Conservation (phyloP, 2,888 invertebrate genomes). For the Gastracanthus pulcherrimus region DNA sequence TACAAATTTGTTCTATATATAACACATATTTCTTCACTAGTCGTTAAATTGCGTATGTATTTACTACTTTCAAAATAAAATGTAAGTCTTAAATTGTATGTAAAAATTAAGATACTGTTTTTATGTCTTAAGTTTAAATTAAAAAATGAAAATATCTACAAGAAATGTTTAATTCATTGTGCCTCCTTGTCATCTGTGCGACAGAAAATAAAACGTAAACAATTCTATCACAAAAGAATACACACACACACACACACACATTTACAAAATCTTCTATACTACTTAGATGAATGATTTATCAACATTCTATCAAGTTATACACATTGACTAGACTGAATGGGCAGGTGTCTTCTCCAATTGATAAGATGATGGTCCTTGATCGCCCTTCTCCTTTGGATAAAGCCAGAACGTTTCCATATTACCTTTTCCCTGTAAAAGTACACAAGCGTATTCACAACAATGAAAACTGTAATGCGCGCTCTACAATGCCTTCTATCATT, state of each 20-base stretch:
- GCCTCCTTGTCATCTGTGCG: too few species aligned
- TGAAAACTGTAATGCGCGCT: background rate
- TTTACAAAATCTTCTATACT: too few species aligned
- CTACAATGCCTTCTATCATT: too few species aligned
- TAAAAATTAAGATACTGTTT: too few species aligned
- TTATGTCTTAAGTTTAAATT: too few species aligned
- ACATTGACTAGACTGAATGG: constrained; percentile 45
- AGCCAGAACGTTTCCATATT: constrained; percentile 93
- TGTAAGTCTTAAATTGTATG: too few species aligned
- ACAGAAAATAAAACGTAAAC: too few species aligned
- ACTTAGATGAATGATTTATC: background rate
- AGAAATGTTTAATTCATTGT: too few species aligned
- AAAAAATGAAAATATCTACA: too few species aligned
- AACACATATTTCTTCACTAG: background rate
- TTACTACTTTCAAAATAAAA: background rate
- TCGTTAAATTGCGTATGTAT: background rate
- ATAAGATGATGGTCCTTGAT: background rate
- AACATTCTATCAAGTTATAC: background rate
- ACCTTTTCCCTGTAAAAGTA: constrained; percentile 86
- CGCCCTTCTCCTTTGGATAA: constrained; percentile 80
- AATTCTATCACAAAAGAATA: too few species aligned
- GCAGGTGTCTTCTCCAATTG: background rate
- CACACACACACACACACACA: too few species aligned
- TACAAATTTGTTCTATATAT: background rate
- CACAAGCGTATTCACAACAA: background rate